phyloP scores from a whole-genome alignment of 2,113 vertebrate genomes.

The Xiphophorus couchianus region DNA sequence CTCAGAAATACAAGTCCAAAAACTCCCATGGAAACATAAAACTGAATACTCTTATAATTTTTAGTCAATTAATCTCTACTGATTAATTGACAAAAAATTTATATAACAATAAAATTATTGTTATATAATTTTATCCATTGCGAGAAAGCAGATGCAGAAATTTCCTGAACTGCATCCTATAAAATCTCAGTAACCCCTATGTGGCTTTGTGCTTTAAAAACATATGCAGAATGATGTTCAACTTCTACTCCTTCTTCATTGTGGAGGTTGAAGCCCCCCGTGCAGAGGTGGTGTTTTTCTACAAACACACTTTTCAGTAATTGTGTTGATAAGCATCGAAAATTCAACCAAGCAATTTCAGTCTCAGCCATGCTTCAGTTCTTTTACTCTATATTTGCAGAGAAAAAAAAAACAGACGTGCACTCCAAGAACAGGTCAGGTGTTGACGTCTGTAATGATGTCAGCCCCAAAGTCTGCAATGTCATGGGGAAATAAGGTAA shows the following conservation, averaged over 20 bases:
- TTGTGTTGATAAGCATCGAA: neutral
- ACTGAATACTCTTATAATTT: neutral
- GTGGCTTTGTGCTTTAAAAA: neutral
- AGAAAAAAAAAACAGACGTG: neutral
- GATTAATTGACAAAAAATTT: no score
- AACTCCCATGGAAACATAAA: neutral
- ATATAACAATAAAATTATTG: neutral
- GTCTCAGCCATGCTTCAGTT: neutral
- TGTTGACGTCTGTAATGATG: neutral
- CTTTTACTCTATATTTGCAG: neutral
- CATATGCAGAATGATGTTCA: no score
- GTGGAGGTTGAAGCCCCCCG: neutral
- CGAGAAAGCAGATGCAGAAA: neutral
- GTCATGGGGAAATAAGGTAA: neutral
- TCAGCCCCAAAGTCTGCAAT: neutral
- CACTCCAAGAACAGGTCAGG: neutral
- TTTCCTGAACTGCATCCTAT: neutral
- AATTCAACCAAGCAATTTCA: neutral
- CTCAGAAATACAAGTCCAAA: neutral
- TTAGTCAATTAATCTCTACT: neutral
- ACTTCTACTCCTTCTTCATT: no score
- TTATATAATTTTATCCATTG: neutral
- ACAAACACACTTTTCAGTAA: neutral
- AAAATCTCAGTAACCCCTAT: neutral
- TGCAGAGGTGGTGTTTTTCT: neutral